Percentiles rank a stretch among this genome's conserved stretches.
Conservation (phyloP, 2,113 vertebrate genomes). For the Neotoma lepida region DNA sequence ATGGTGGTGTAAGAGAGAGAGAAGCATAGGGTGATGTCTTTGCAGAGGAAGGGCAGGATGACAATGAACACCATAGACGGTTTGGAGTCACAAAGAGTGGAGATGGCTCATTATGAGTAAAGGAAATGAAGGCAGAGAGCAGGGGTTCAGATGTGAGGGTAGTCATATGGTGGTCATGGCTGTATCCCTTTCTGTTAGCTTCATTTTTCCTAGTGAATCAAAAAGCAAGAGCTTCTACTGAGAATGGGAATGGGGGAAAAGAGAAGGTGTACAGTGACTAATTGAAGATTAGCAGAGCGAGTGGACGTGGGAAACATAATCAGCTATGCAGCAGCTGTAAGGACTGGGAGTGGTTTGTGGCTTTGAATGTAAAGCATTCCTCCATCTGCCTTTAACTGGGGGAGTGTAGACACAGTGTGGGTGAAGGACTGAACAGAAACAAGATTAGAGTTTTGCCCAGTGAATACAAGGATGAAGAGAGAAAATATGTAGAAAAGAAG, state of each 20-base stretch:
- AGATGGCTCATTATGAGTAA: background rate
- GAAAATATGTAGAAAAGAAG: background rate
- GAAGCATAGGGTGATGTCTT: background rate
- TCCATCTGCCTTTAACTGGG: slow-evolving; percentile 5
- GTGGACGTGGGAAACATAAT: background rate
- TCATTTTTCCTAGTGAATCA: slow-evolving; percentile 17
- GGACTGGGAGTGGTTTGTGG: background rate
- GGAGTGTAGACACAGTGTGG: background rate
- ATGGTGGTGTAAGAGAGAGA: background rate
- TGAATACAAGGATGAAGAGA: background rate
- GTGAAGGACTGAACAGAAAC: background rate
- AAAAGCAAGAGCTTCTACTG: background rate
- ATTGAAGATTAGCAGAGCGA: background rate
- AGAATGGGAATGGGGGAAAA: background rate
- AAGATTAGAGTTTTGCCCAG: slow-evolving; percentile 5
- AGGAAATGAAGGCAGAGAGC: background rate
- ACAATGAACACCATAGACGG: background rate
- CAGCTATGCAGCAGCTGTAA: background rate
- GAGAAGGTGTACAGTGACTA: background rate
- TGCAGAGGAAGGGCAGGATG: background rate
- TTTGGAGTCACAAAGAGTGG: fast-evolving
- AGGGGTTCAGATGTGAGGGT: background rate
- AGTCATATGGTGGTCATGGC: fast-evolving
- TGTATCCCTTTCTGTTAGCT: background rate
- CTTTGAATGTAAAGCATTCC: slow-evolving; percentile 7